These are phyloP conservation scores for Eulemur mongoz DNA, from an alignment of 2,797 vertebrate genomes.

Conservation along the genomic window DNA sequence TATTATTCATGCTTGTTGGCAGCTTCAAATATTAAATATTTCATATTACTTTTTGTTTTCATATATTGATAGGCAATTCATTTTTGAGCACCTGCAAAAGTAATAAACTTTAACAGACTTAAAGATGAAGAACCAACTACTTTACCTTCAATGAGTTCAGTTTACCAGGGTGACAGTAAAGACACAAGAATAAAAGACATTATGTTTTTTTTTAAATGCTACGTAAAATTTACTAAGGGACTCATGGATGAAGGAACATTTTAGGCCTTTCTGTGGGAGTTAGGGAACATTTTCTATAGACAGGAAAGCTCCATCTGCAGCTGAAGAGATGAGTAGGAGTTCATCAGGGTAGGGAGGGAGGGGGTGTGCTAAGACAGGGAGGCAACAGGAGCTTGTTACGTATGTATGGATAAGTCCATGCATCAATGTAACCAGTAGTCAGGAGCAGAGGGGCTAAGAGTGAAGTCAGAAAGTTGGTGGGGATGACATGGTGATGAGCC, in stretches of 20 bases:
- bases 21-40: not conserved
- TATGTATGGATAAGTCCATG: accelerated
- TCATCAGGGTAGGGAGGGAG: too few relatives aligned
- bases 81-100: not conserved
- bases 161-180: not conserved
- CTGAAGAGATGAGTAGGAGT: not conserved
- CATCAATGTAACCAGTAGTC: not conserved
- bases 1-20: not conserved
- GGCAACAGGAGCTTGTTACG: accelerated
- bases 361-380: accelerated
- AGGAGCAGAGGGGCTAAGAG: not conserved
- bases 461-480: accelerated
- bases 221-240: not conserved
- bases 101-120: not conserved
- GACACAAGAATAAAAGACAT: not conserved
- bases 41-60: not conserved
- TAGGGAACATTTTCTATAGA: not conserved
- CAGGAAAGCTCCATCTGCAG: not conserved
- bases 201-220: not conserved
- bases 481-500: too few relatives aligned
- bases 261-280: not conserved
- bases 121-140: not conserved
- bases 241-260: not conserved
- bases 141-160: not conserved
- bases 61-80: not conserved